Evolutionary conservation across 1,140 invertebrate species (phyloP), one percentile per base, ranked within the genome.

Genomic region (Aphelinus certus): DNA sequence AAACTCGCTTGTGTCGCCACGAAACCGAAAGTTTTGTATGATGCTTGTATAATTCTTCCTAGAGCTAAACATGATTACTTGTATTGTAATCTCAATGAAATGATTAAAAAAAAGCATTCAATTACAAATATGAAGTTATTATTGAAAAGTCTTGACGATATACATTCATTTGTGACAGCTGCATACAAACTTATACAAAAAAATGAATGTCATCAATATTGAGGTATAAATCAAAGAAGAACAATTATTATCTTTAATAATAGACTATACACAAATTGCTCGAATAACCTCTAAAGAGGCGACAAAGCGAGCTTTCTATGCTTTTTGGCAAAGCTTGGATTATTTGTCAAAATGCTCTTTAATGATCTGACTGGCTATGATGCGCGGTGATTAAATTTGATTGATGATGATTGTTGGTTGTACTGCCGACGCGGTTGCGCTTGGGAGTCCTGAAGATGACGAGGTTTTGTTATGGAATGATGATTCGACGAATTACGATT

Each of bases 391-490:
- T 73, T 80, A 77, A 76, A 76, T 83, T 83, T 82, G 72, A 79
- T 83, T 77, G 64, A 67, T 72, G 70, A 61, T 51, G 55, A 71
- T 64, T 81, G 81, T 53, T 53, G 51, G 4, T 53, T 53, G 79
- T 80, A 78, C 83, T 79, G 81, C 82, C 80, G 85, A 79, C 81
- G 80, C 79, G 80, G 83, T 83, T 82, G 82, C 81, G 80, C 74
- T 83, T 82, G 81, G 80, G 80, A 75, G 76, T 83, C 81, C 82
- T 82, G 80, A 84, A 76, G 80, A 81, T 82, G 81, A 80, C 81
- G 85, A 81, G 82, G 80, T 76, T 82, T 79, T 77, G 80, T 84
- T 79, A 84, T 87, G 86, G 85, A 87, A 87, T 87, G 86, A 86
- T 86, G 82, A 86, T 83, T 84, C 75, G 81, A 83, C 79, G 82